A percentile compares a stretch with the other conserved stretches of the same genome.
Conservation (phyloP, 2,113 vertebrate species). For the Pterocles burchelli region DNA sequence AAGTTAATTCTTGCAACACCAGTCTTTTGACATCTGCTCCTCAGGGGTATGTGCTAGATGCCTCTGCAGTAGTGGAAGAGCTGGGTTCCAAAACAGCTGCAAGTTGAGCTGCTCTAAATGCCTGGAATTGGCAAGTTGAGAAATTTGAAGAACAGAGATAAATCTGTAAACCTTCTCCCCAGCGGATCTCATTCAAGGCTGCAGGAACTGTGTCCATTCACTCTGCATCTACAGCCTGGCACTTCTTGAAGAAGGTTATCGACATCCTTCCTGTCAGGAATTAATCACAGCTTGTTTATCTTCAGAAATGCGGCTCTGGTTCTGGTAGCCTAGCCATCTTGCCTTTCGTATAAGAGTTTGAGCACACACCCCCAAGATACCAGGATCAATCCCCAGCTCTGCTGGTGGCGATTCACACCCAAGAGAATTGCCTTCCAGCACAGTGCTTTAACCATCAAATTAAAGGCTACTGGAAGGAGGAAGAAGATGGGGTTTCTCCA, state of each 20-base stretch:
- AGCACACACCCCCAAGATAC: neutral
- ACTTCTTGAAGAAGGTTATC: neutral
- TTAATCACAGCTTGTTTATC: neutral
- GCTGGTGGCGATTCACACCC: neutral
- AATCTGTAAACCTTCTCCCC: neutral
- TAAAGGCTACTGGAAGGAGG: neutral
- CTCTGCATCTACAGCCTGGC: neutral
- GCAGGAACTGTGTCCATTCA: neutral
- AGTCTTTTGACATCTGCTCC: neutral
- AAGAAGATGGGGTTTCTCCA: neutral
- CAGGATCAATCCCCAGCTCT: neutral
- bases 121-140: neutral
- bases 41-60: neutral
- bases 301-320: neutral
- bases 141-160: neutral
- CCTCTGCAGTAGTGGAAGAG: neutral
- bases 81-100: neutral
- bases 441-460: neutral
- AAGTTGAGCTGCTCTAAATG: neutral
- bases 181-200: neutral
- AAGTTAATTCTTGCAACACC: neutral
- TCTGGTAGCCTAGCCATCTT: neutral
- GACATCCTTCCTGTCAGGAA: neutral
- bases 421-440: neutral
- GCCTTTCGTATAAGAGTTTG: neutral